Percentiles rank a stretch among this genome's conserved stretches.
Conservation (phyloP, 2,888 invertebrate species). For the Tethea ocularis region DNA sequence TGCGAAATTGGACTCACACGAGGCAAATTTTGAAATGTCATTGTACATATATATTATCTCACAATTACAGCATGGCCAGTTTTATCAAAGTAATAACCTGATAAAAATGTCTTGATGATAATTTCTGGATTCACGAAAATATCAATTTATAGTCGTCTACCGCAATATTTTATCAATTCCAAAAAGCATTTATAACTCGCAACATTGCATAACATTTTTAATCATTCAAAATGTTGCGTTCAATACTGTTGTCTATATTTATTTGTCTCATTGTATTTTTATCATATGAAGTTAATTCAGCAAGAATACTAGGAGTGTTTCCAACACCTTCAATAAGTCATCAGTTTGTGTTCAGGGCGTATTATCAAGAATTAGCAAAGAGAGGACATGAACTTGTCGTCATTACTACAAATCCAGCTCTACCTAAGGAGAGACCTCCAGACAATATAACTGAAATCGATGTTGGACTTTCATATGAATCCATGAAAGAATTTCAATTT, state of each 20-base stretch:
- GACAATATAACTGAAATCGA: constrained; percentile 25
- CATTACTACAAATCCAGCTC: constrained; percentile 14
- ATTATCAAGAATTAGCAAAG: constrained; percentile 11
- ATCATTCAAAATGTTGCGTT: neutral
- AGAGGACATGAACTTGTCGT: constrained; percentile 16
- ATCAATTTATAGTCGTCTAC: no score
- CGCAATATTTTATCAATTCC: no score
- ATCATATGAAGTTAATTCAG: constrained; percentile 18
- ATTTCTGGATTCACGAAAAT: no score
- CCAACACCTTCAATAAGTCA: constrained; percentile 21
- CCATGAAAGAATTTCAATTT: neutral
- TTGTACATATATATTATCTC: no score
- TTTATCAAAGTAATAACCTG: no score
- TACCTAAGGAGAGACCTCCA: constrained; percentile 18
- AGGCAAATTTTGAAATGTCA: no score
- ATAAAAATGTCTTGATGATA: no score
- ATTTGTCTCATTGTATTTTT: constrained; percentile 6
- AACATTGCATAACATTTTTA: neutral
- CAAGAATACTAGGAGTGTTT: constrained; percentile 21
- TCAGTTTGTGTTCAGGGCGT: constrained; percentile 17
- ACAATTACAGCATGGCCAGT: no score
- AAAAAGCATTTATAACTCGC: no score
- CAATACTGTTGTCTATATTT: neutral
- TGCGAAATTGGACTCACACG: no score
- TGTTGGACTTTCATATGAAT: constrained; percentile 6